Percentiles rank a stretch among this genome's conserved stretches.
These are phyloP conservation scores for Harpagoxenus sublaevis DNA, from an alignment of 2,888 invertebrate genomes.

Conservation along the genomic window DNA sequence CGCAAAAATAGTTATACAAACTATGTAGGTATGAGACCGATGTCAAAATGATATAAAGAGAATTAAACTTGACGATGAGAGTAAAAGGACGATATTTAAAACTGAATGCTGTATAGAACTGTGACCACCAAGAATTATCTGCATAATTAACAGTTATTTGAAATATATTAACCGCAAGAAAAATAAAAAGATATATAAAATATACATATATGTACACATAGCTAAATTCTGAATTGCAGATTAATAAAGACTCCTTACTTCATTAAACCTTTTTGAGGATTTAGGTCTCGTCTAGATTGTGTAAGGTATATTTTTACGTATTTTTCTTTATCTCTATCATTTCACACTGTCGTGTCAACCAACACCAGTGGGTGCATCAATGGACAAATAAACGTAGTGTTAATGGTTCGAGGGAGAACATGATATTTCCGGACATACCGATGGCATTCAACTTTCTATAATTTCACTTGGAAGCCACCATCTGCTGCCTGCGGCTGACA, in stretches of 20 bases:
- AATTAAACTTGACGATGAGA: neutral
- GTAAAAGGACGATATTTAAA: neutral
- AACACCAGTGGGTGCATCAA: conserved; percentile 18
- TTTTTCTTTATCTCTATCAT: neutral
- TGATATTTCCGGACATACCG: conserved; percentile 34
- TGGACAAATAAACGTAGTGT: conserved; percentile 24
- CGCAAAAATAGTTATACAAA: too few relatives aligned
- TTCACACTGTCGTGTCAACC: neutral
- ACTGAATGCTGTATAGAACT: neutral
- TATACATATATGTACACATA: neutral
- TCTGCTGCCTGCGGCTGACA: conserved; percentile 74
- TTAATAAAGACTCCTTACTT: neutral
- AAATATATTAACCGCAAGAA: neutral
- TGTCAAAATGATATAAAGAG: too few relatives aligned
- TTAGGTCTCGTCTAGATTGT: neutral
- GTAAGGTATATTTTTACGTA: neutral
- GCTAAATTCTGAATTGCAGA: neutral
- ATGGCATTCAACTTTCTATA: conserved; percentile 57
- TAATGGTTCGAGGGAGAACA: conserved; percentile 13
- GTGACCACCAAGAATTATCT: too few relatives aligned
- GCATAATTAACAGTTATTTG: too few relatives aligned
- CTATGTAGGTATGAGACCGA: too few relatives aligned
- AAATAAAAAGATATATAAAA: neutral
- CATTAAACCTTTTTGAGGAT: neutral
- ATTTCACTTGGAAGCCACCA: conserved; percentile 67